phyloP scores from a whole-genome alignment of 1,140 invertebrate species.

The fruit fly (Drosophila melanogaster) region DNA sequence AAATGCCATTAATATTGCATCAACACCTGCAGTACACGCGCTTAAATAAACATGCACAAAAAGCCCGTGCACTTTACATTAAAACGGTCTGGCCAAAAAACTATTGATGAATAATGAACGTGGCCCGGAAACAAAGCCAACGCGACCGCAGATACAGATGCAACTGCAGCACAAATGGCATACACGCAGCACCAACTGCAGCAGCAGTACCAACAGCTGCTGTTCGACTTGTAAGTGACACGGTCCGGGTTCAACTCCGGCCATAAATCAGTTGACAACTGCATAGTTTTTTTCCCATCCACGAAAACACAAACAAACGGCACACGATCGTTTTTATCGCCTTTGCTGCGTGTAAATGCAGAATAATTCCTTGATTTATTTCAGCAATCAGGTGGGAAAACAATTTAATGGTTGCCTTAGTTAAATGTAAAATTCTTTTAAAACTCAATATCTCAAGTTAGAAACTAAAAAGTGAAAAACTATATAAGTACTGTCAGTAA shows the following conservation, averaged over 20 bases:
- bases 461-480: not conserved
- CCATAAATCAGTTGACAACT: slow-evolving; percentile 57
- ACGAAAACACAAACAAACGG: slow-evolving; percentile 27
- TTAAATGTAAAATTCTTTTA: too few species aligned
- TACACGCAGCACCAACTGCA: not conserved
- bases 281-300: slow-evolving; percentile 31
- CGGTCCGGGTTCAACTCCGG: slow-evolving; percentile 15
- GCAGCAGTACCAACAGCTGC: slow-evolving; percentile 8
- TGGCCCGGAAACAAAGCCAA: slow-evolving; percentile 49
- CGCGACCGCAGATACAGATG: slow-evolving; percentile 41
- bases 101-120: slow-evolving; percentile 67
- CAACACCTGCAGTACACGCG: slow-evolving; percentile 65
- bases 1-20: slow-evolving; percentile 79
- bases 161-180: slow-evolving; percentile 2
- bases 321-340: slow-evolving; percentile 43
- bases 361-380: slow-evolving; percentile 28
- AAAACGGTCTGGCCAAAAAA: slow-evolving; percentile 42
- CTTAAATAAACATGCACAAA: slow-evolving; percentile 55
- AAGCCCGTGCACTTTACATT: slow-evolving; percentile 54
- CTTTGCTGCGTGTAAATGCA: slow-evolving; percentile 35
- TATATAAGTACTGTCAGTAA: too few species aligned
- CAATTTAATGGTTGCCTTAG: not conserved
- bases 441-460: not conserved
- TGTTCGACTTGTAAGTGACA: slow-evolving; percentile 52
- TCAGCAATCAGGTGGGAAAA: slow-evolving; percentile 1